Conservation (phyloP, 1,140 invertebrate species). For the Drosophila mauritiana region DNA sequence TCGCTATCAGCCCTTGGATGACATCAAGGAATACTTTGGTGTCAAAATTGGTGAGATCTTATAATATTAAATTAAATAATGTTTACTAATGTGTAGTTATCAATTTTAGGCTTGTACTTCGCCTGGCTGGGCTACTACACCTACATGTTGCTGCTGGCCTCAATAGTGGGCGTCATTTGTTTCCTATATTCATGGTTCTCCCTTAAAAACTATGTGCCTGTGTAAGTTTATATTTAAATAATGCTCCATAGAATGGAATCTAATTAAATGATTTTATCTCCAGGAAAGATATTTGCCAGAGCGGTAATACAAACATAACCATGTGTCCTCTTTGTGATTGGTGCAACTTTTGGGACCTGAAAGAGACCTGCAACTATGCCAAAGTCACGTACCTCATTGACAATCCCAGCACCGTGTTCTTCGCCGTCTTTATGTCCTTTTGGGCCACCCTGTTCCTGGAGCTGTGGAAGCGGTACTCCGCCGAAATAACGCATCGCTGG, state of each 20-base stretch:
- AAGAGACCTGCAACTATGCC: slow-evolving; percentile 95
- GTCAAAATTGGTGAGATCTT: slow-evolving; percentile 91
- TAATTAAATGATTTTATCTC: slow-evolving; percentile 35
- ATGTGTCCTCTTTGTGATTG: slow-evolving; percentile 96
- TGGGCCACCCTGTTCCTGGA: slow-evolving; percentile 96
- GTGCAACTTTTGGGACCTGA: slow-evolving; percentile 95
- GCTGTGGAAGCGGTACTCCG: slow-evolving; percentile 97
- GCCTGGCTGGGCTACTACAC: slow-evolving; percentile 99
- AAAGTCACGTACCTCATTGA: slow-evolving; percentile 97
- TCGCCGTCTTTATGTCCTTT: slow-evolving; percentile 98
- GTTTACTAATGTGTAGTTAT: not conserved
- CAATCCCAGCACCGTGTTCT: slow-evolving; percentile 96
- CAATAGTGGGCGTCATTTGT: slow-evolving; percentile 92
- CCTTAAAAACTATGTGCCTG: slow-evolving; percentile 89
- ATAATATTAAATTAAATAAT: no score
- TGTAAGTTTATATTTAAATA: slow-evolving; percentile 85
- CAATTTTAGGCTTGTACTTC: slow-evolving; percentile 90
- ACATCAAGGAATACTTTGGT: slow-evolving; percentile 96
- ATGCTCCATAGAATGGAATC: not conserved
- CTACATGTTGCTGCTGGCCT: slow-evolving; percentile 94
- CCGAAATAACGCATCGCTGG: slow-evolving; percentile 96
- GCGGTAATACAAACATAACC: slow-evolving; percentile 85
- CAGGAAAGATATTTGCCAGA: slow-evolving; percentile 93
- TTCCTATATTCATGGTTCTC: slow-evolving; percentile 93
- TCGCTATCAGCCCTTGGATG: slow-evolving; percentile 94